phyloP scores from a whole-genome alignment of 30 jellyfish, hydroid and myxozoan genomes.

The Morbakka virulenta region DNA sequence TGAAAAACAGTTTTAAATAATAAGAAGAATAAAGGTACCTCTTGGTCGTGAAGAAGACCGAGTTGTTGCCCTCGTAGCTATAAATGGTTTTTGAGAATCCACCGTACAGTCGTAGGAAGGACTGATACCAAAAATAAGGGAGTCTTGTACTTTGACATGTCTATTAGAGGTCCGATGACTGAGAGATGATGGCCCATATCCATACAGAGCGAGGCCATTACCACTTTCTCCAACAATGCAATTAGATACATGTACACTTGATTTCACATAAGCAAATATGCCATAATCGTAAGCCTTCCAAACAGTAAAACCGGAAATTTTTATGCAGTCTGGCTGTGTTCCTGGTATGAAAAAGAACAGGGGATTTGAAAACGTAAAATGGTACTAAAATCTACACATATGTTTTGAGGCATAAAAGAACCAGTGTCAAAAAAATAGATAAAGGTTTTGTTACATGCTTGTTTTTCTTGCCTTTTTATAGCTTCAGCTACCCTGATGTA shows the following conservation, averaged over 20 bases:
- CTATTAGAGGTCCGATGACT: slow-evolving; percentile 41
- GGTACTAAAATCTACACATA: too few species aligned
- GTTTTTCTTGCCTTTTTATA: background rate
- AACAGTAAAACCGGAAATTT: slow-evolving; percentile 36
- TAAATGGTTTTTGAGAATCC: slow-evolving; percentile 40
- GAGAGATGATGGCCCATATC: slow-evolving; percentile 61
- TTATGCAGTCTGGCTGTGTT: slow-evolving; percentile 35
- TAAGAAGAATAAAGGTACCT: background rate
- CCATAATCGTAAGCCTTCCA: slow-evolving; percentile 95
- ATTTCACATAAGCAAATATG: slow-evolving; percentile 57
- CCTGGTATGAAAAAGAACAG: background rate
- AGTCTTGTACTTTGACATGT: slow-evolving; percentile 42
- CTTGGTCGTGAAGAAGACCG: too few species aligned
- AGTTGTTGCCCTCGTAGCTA: too few species aligned
- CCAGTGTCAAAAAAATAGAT: background rate
- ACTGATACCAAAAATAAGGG: slow-evolving; percentile 78
- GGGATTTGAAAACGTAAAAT: background rate
- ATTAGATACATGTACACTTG: slow-evolving; percentile 46
- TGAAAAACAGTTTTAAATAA: background rate
- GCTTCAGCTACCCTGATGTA: slow-evolving; percentile 53
- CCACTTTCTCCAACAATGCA: slow-evolving; percentile 74
- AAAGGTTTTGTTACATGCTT: background rate
- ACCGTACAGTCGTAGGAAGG: slow-evolving; percentile 64
- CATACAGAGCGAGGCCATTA: slow-evolving; percentile 37
- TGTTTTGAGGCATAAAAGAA: too few species aligned